Conservation (phyloP, 2,888 invertebrate species). For the Hirtodrosophila duncani region DNA sequence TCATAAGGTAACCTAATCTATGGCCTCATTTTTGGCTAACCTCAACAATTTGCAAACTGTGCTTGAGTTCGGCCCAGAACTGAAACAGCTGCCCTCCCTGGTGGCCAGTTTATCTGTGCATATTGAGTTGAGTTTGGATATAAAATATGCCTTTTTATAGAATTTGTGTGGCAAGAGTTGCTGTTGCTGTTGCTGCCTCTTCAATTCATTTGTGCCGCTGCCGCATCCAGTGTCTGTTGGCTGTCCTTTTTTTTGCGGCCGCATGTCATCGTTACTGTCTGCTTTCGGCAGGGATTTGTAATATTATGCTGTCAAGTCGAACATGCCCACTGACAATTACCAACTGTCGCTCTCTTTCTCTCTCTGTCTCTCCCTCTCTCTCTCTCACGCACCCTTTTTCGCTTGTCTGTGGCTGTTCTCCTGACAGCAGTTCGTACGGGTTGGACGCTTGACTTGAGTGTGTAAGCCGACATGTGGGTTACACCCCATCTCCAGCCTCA, state of each 20-base stretch:
- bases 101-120: constrained; percentile 27
- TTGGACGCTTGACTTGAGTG: constrained; percentile 62
- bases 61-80: constrained; percentile 11
- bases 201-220: not conserved
- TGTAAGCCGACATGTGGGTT: constrained; percentile 57
- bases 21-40: constrained; percentile 13
- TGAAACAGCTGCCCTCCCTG: constrained; percentile 20
- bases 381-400: constrained; percentile 3
- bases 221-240: constrained; percentile 47
- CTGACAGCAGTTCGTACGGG: constrained; percentile 24
- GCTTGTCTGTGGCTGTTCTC: constrained; percentile 27
- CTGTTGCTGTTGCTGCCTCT: not conserved
- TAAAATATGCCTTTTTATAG: constrained; percentile 38
- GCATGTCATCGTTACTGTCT: constrained; percentile 69
- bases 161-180: constrained; percentile 6
- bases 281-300: constrained; percentile 75
- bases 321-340: constrained; percentile 70
- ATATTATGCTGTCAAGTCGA: constrained; percentile 74
- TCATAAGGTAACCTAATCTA: too few species aligned
- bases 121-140: constrained; percentile 8
- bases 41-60: constrained; percentile 19
- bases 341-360: constrained; percentile 46
- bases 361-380: not conserved
- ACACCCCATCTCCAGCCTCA: constrained; percentile 34
- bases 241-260: constrained; percentile 59